Percentiles rank a stretch among this genome's conserved stretches.
These are phyloP conservation scores for Carduelis carduelis DNA, from an alignment of 2,797 vertebrate genomes.

Conservation along the genomic window DNA sequence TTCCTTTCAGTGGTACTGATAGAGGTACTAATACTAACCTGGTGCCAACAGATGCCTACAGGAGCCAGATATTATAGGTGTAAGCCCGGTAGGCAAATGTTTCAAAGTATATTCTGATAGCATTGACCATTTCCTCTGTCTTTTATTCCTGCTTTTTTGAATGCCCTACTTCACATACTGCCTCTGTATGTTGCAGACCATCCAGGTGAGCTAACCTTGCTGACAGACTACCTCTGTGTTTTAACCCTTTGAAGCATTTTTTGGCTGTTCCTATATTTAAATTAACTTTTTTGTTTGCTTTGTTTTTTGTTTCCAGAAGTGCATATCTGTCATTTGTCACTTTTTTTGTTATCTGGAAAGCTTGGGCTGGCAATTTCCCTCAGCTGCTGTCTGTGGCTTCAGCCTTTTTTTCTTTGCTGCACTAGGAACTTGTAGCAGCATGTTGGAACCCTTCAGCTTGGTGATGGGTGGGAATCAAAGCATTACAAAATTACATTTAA, in stretches of 20 bases:
- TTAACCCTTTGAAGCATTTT: neutral
- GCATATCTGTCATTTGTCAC: neutral
- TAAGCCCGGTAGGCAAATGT: neutral
- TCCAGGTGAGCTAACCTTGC: neutral
- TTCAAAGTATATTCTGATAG: neutral
- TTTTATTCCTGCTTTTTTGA: neutral
- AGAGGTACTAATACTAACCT: neutral
- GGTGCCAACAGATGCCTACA: neutral
- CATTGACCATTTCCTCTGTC: neutral
- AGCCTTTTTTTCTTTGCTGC: neutral
- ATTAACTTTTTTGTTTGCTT: neutral
- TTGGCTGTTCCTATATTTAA: neutral
- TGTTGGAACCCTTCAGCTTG: neutral
- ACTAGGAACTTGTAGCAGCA: neutral
- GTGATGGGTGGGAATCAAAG: constrained; percentile 23
- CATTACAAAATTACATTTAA: neutral
- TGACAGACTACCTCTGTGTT: neutral
- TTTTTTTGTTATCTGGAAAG: neutral
- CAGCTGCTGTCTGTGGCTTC: neutral
- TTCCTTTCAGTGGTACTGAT: neutral
- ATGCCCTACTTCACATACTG: neutral
- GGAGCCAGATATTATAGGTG: neutral
- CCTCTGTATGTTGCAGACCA: neutral
- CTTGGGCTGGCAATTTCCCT: neutral
- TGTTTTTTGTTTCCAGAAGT: neutral